Base-by-base conservation (phyloP, 2,888 invertebrate species). In the Bhutanitis thaidina region DNA sequence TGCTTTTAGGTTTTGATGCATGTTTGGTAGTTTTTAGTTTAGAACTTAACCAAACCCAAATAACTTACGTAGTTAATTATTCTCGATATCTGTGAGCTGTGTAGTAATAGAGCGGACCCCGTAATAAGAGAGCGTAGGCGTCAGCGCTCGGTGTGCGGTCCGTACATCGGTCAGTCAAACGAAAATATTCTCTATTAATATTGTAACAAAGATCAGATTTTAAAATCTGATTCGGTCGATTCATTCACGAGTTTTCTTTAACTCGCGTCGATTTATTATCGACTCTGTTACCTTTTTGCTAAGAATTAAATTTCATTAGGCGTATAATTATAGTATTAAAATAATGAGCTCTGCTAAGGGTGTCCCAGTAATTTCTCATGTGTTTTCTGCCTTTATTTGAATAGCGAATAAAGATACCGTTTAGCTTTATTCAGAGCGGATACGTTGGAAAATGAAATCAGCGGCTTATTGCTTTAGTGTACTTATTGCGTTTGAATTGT, bases 281-380 rank as follows among this genome's bases (percentile, higher is more conserved):
- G 54, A 58, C 69, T 67, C 53, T 77, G 64, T 53, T 7, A 1
- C 12, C n/a, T 4, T 27, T n/a, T 7, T 0, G 0, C 15, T 53
- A 71, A 73, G 57, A 64, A 68, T 65, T 51, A 46, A 51, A 47
- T 63, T 69, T 67, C 1, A 51, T 12, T 49, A 60, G 60, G 1
- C 14, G 1, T n/a, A 39, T 30, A 14, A 38, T 80, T 76, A 79
- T 68, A 79, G 78, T 78, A 80, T 84, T 84, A 83, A 82, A 85
- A 83, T 87, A 84, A 85, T 84, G 83, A 81, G 80, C 70, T 65
- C 75, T 80, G 80, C 79, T 79, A 70, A 79, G 80, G 81, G 80
- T 80, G 78, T 75, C 77, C 76, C 69, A 64, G 80, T 80, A 81
- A 83, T 86, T 83, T 83, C 83, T 85, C 83, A 74, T 81, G 77